phyloP scores from a whole-genome alignment of 2,113 vertebrate species.

The Alaudala cheleensis region DNA sequence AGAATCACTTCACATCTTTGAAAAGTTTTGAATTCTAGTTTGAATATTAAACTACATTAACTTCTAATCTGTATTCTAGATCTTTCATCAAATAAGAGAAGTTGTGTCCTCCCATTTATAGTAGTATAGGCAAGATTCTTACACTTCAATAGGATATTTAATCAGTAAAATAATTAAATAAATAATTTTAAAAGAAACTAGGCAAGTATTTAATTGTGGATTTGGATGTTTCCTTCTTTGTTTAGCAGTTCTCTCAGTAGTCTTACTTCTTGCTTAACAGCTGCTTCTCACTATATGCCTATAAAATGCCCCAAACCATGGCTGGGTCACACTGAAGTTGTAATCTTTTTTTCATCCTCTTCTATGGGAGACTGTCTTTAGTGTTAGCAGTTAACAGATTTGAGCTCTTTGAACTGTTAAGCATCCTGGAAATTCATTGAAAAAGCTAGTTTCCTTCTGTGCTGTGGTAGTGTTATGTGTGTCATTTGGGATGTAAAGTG shows the following conservation, averaged over 20 bases:
- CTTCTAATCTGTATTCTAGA: background rate
- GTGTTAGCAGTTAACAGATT: background rate
- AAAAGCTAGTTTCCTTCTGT: background rate
- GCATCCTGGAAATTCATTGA: background rate
- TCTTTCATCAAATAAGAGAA: background rate
- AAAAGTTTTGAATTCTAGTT: background rate
- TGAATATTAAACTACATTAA: background rate
- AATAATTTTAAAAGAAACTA: background rate
- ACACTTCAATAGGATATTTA: background rate
- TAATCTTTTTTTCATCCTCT: background rate
- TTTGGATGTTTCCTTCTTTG: background rate
- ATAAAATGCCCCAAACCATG: background rate
- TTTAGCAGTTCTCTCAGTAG: background rate
- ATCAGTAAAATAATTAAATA: background rate
- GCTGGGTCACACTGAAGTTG: background rate
- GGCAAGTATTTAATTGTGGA: background rate
- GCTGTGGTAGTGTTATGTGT: background rate
- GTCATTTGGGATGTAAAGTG: background rate
- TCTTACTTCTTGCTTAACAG: background rate
- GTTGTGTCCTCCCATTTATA: background rate
- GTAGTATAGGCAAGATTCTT: background rate
- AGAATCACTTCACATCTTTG: background rate
- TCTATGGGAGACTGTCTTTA: background rate
- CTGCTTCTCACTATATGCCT: background rate
- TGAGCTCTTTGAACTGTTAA: background rate